Evolutionary conservation across 2,113 vertebrate species (phyloP).

Genomic region (Pristiophorus japonicus): DNA sequence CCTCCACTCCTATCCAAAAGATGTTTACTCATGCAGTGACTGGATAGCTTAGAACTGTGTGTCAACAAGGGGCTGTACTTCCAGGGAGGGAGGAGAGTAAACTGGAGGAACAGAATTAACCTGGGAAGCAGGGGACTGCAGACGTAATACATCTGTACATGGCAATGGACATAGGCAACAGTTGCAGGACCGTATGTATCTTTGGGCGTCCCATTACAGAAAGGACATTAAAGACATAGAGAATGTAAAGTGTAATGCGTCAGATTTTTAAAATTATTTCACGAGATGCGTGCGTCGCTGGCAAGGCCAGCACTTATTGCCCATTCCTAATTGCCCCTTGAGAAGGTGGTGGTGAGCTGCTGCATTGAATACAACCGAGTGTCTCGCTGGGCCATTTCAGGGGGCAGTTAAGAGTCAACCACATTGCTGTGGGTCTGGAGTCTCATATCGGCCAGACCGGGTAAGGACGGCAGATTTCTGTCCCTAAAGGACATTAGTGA

Average conservation of each 20-base stretch:
- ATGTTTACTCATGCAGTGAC: neutral
- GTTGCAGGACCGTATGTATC: neutral
- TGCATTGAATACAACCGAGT: too few species aligned
- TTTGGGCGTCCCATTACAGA: neutral
- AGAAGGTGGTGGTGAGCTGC: too few species aligned
- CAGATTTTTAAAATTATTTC: neutral
- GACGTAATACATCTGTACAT: neutral
- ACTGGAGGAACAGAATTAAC: neutral
- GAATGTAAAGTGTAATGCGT: neutral
- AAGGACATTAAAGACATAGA: too few species aligned
- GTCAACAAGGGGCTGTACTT: neutral
- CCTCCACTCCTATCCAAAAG: neutral
- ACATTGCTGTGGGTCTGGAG: too few species aligned
- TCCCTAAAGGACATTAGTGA: too few species aligned
- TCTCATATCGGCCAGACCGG: too few species aligned
- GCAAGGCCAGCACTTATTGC: too few species aligned
- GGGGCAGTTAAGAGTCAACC: too few species aligned
- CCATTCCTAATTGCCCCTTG: too few species aligned
- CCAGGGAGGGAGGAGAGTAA: neutral
- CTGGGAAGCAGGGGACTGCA: neutral
- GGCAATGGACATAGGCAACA: neutral
- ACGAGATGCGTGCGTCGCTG: too few species aligned
- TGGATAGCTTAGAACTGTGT: neutral
- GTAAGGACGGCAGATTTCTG: too few species aligned
- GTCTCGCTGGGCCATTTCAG: too few species aligned